Conservation (phyloP, 2,888 invertebrate species). For the Melanostoma mellinum region DNA sequence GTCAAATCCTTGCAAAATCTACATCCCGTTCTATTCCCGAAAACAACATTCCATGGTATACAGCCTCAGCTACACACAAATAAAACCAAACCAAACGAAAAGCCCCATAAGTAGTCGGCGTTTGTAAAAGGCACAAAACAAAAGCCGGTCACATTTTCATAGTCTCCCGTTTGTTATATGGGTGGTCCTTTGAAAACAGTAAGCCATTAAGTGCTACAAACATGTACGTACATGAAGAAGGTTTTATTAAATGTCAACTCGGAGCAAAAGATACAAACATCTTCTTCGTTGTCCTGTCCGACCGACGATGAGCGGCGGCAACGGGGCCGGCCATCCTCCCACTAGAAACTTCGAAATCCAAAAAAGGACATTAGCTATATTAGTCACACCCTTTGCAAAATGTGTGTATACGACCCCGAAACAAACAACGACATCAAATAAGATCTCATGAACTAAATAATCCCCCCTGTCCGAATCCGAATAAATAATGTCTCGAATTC, state of each 20-base stretch:
- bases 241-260: slow-evolving; percentile 67
- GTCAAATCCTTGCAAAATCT: slow-evolving; percentile 27
- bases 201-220: slow-evolving; percentile 63
- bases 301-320: background rate
- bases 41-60: slow-evolving; percentile 16
- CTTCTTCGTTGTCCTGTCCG: background rate
- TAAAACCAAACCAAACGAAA: background rate
- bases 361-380: slow-evolving; percentile 69
- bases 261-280: slow-evolving; percentile 43
- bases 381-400: slow-evolving; percentile 68
- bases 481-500: slow-evolving; percentile 69
- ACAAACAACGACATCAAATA: slow-evolving; percentile 64
- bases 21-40: background rate
- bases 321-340: slow-evolving; percentile 27
- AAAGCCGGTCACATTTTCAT: slow-evolving; percentile 20
- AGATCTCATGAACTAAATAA: slow-evolving; percentile 71
- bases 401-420: slow-evolving; percentile 35
- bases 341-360: slow-evolving; percentile 54
- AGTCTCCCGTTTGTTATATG: slow-evolving; percentile 17
- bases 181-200: slow-evolving; percentile 51
- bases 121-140: slow-evolving; percentile 38
- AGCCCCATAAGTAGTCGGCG: slow-evolving; percentile 48
- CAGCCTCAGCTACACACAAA: slow-evolving; percentile 5
- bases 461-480: slow-evolving; percentile 59
- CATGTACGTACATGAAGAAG: slow-evolving; percentile 59